Base-by-base conservation (phyloP, 2,888 invertebrate genomes). In the Caenorhabditis doughertyi region DNA sequence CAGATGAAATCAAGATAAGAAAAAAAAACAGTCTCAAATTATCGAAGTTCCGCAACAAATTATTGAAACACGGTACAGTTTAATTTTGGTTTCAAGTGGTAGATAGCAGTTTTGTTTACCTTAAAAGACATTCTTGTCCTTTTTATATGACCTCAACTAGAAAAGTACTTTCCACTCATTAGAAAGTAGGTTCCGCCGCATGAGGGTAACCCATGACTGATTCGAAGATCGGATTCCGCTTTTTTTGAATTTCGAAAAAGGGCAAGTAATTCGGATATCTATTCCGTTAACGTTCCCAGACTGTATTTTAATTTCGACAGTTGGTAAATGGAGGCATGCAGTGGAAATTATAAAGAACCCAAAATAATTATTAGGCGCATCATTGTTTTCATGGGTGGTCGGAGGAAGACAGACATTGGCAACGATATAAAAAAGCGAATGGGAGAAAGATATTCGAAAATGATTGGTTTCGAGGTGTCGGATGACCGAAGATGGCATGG, bases 331-430 rank as follows among this genome's bases (percentile, higher is more conserved):
- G 32, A 44, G 42, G 42, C 7, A 53, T 42, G 29, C 72, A 16
- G 53, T 39, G 77, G 60, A 53, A 77, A 77, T 77, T 77, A 77
- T 67, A 55, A 39, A n/a, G 27, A 44, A 74, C 55, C 65, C 65
- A 29, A 58, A 65, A 77, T 77, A 77, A 68, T 77, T 77, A 77
- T 77, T 60, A 77, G 62, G 68, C 77, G 77, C 77, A 77, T 77
- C 77, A 77, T 77, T 77, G 77, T 77, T 77, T 77, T 55, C 77
- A 68, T 77, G 68, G 76, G 68, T 76, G 76, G 68, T 29, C 68
- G 67, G 67, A 56, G 25, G 60, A 65, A 56, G 56, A 53, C 60
- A 55, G 60, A 49, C 55, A 73, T 55, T 68, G 68, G 68, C 68
- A 68, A 53, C 39, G 35, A 29, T 60, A 68, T 53, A 77, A 77